Evolutionary conservation across 2,113 vertebrate species (phyloP).

Genomic region (Columba livia): DNA sequence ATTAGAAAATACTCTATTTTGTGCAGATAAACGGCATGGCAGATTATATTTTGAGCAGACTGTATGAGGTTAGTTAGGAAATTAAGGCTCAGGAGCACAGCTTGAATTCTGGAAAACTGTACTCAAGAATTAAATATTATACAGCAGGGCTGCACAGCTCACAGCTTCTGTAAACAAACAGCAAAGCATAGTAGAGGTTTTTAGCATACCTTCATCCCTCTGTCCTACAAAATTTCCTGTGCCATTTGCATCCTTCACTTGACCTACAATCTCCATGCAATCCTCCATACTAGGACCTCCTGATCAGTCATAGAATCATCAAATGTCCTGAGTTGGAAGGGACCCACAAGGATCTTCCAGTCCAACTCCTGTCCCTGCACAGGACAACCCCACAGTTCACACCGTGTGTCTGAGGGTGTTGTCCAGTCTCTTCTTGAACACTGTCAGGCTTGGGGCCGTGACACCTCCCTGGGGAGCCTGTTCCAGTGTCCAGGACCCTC

Average conservation of each 20-base stretch:
- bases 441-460: no score
- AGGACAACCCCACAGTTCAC: no score
- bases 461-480: no score
- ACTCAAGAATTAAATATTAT: not conserved
- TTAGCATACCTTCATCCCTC: not conserved
- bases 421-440: no score
- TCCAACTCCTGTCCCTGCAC: no score
- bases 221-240: not conserved
- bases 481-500: no score
- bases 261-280: not conserved
- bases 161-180: not conserved
- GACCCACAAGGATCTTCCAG: no score
- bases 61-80: not conserved
- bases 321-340: no score
- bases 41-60: not conserved
- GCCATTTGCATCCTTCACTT: not conserved
- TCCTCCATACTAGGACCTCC: not conserved
- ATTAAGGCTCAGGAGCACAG: not conserved
- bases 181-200: not conserved
- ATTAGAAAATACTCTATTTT: constrained; percentile 10
- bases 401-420: no score
- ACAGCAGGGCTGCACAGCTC: not conserved
- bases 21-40: constrained; percentile 15
- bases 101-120: not conserved
- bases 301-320: no score